Evolutionary conservation across 2,797 vertebrate species (phyloP), one percentile per base, ranked within the genome.

Genomic region (Microctenopoma stevenorrisi): DNA sequence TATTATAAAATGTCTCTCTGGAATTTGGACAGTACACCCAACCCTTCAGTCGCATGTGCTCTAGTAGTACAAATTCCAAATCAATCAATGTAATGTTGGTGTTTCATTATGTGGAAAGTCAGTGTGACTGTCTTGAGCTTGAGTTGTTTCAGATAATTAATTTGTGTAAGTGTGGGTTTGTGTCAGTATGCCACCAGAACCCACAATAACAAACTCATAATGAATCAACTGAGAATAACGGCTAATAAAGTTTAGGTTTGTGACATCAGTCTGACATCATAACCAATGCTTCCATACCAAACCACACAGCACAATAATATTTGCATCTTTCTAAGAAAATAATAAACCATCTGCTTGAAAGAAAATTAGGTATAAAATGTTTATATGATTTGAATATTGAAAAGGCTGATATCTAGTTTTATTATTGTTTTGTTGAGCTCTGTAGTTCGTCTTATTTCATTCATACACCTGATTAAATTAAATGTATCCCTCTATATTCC

Each of bases 401-500:
- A 22, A 22, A 22, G 22, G 22, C 22, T 22, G 22, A 22, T 22
- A 22, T 22, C 22, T 22, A 22, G 28, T 30, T 30, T 30, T 30
- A 30, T 30, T 30, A 3, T 30, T 30, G 28, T 30, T 30, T 30
- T 30, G 28, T 30, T 30, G 28, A 30, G 28, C 28, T 30, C 28
- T 30, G 4, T 6, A 33, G 5, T 33, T 33, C 30, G 7, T 37
- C 37, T 37, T 37, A 37, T 37, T 37, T 37, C 37, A 37, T 10
- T 37, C 37, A 37, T 37, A 9, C 11, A 6, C 16, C 30, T 44
- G 43, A 44, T 46, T 12, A 6, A 16, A 38, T 68, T 58, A 40
- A 9, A 43, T 64, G 47, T 25, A 18, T 56, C 12, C 28, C 4
- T 55, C 2, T 76, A 33, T 64, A 1, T 78, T 77, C 38, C 52